Conservation (phyloP, 1,140 invertebrate genomes). For the Daktulosphaira vitifoliae region DNA sequence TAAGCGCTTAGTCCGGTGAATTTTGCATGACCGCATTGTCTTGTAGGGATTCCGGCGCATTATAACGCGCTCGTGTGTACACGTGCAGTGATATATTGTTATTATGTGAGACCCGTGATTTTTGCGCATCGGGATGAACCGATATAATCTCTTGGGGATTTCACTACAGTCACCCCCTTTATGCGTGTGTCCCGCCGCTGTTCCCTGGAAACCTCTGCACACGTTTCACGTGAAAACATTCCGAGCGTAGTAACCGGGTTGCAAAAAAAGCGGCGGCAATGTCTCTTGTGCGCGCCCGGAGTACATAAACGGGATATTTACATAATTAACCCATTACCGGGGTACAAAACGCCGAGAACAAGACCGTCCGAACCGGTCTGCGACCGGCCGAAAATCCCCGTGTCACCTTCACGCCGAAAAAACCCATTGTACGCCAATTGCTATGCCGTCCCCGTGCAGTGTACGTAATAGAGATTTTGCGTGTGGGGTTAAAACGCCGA, state of each 20-base stretch:
- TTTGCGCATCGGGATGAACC: background rate
- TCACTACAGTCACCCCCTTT: background rate
- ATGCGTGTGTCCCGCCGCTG: background rate
- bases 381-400: constrained; percentile 15
- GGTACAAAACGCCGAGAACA: background rate
- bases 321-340: constrained; percentile 31
- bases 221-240: too few relatives aligned
- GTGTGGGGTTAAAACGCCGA: background rate
- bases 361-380: constrained; percentile 11
- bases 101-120: background rate
- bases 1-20: too few relatives aligned
- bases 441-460: too few relatives aligned
- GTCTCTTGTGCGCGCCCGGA: background rate
- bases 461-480: too few relatives aligned
- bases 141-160: constrained; percentile 7
- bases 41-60: too few relatives aligned
- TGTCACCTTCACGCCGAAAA: background rate
- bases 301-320: constrained; percentile 4
- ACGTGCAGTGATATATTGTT: too few relatives aligned
- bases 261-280: background rate
- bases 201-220: background rate
- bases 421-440: too few relatives aligned
- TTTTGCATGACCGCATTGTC: too few relatives aligned
- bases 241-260: too few relatives aligned
- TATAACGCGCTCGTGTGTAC: too few relatives aligned